Evolutionary conservation across 2,113 vertebrate species (phyloP), one percentile per base, ranked within the genome.

Genomic region (Otolemur garnettii): DNA sequence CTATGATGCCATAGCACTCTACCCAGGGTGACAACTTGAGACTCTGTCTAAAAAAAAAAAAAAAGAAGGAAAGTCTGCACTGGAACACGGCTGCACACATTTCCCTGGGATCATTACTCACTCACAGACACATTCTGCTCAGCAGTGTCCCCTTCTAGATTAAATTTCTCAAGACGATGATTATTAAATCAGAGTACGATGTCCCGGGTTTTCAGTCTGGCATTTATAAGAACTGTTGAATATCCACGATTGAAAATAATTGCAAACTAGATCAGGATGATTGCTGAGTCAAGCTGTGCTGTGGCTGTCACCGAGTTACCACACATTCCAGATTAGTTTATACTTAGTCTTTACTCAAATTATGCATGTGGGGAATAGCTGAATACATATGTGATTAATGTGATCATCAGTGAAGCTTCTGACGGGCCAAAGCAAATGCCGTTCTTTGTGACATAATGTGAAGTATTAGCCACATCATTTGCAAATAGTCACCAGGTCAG

Each of bases 261-360:
- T 96, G 68, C 71, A 90, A 97, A 97, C 91, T 92, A 83, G 24
- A 57, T 81, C 26, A 90, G 59, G 93, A 53, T 87, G 96, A 96
- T 97, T 97, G 91, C 95, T 89, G 59, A 96, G 74, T 96, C 88
- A 96, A 96, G 71, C 85, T 93, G 94, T 92, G 85, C 72, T 18
- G 13, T 86, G 45, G 35, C 35, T 95, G 59, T 94, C 86, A 96
- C 57, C 78, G 85, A 95, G 88, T 97, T 95, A 95, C 64, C 33
- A 97, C 93, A 96, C 90, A 97, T 85, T 86, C 62, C 68, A 88
- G 78, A 96, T 95, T 95, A 97, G 95, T 94, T 98, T 91, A 93
- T 78, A 97, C 75, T 97, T 93, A 68, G 21, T 21, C 38, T 50
- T 93, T 85, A 55, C 26, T 90, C 74, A 96, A 96, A 95, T 96